phyloP scores from a whole-genome alignment of 2,797 vertebrate genomes.

The Yasuhikotakia modesta region DNA sequence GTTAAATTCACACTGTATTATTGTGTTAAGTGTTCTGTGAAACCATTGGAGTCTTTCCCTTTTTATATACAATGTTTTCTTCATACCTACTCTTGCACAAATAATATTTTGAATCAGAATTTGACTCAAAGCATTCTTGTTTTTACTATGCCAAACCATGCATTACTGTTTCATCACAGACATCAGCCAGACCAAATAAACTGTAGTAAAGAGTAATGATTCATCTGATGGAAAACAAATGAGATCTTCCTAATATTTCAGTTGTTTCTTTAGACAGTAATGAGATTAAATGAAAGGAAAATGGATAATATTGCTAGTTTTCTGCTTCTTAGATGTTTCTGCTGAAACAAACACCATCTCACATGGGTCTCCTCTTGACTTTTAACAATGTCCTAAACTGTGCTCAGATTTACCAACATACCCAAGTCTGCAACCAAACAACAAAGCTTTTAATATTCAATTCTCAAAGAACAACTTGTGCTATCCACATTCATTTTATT shows the following conservation, averaged over 20 bases:
- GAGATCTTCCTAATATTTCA: neutral
- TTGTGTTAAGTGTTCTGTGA: constrained; percentile 12
- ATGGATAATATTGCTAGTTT: neutral
- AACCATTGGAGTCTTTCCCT: neutral
- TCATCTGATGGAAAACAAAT: constrained; percentile 19
- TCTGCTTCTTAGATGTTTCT: neutral
- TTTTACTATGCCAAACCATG: constrained; percentile 29
- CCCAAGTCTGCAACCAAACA: too few species aligned
- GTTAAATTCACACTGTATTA: neutral
- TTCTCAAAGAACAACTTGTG: too few species aligned
- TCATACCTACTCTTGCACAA: constrained; percentile 23
- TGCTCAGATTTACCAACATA: too few species aligned
- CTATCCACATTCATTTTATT: too few species aligned
- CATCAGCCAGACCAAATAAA: constrained; percentile 21
- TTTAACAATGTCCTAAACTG: neutral
- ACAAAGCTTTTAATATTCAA: too few species aligned
- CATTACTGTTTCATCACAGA: constrained; percentile 22
- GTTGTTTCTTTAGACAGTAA: neutral
- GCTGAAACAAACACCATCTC: neutral
- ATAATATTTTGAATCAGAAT: constrained; percentile 34
- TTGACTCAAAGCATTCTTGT: constrained; percentile 1
- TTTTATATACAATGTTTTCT: constrained; percentile 10
- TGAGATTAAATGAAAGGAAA: neutral
- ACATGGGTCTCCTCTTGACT: neutral
- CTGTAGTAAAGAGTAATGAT: constrained; percentile 25